Base-by-base conservation (phyloP, 2,113 vertebrate genomes). In the Proteles cristata region DNA sequence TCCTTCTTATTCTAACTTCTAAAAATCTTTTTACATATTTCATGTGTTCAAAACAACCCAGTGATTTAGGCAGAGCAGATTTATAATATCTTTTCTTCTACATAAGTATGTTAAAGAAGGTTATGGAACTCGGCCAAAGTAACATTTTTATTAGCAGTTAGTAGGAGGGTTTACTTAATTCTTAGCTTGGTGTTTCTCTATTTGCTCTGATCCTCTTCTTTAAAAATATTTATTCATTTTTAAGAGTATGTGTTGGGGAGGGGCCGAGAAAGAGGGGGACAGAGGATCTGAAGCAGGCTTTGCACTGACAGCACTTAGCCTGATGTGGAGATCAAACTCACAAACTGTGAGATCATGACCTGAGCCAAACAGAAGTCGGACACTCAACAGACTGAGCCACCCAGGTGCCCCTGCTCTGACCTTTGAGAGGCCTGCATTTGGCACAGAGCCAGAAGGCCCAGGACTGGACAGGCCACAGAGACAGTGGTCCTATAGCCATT, bases 401-500 rank as follows among this genome's bases (percentile, higher is more conserved):
- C 55, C 55, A 58, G 55, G 55, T 58, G 55, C 15, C 15, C 55
- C 55, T 58, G 55, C 19, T 23, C 61, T 73, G 55, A 83, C 6
- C 33, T 58, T 39, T 19, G 48, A 55, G 33, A 35, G 23, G n/a
- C 69, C 25, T 48, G 31, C 73, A 68, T 17, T 69, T 33, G 58
- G 50, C 5, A 61, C 25, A 82, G 39, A 61, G 55, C 19, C 69
- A 43, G n/a, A 55, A 53, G 58, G 15, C 48, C 55, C 26, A 31
- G 50, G 35, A 16, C n/a, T 65, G 48, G 68, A 53, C 14, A 23
- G 35, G 31, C 25, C 39, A 19, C 39, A 45, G 43, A 35, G 21
- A 6, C 21, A 12, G 28, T 1, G 4, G 39, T 21, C 11, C 1
- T 0, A 19, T 3, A 48, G 76, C 55, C 2, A 21, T 58, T 50